These are phyloP conservation scores for Takifugu rubripes DNA, from an alignment of 2,797 vertebrate genomes.

Conservation along the genomic window DNA sequence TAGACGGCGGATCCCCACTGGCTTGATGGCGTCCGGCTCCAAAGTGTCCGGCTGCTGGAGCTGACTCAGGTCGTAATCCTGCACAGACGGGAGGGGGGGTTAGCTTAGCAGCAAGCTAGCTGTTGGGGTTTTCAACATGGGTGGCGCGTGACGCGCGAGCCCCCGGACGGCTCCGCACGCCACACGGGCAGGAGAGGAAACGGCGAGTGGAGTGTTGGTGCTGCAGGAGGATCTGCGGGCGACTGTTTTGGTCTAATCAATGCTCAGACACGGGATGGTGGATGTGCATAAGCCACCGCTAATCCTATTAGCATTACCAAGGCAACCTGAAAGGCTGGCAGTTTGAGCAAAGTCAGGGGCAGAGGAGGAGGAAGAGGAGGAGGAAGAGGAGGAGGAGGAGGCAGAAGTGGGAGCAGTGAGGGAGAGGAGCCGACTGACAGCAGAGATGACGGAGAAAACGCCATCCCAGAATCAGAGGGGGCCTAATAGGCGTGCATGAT, in stretches of 20 bases:
- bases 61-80: conserved; percentile 99
- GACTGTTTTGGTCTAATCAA: conserved; percentile 72
- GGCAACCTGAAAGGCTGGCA: conserved; percentile 72
- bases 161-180: conserved; percentile 63
- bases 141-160: conserved; percentile 59
- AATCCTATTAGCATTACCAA: conserved; percentile 80
- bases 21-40: conserved; percentile 91
- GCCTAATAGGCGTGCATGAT: conserved; percentile 74
- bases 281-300: conserved; percentile 74
- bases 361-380: conserved; percentile 21
- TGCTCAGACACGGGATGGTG: conserved; percentile 73
- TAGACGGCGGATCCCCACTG: conserved; percentile 90
- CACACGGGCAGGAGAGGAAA: conserved; percentile 51
- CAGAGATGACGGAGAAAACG: conserved; percentile 66
- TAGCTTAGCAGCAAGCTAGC: conserved; percentile 19
- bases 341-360: conserved; percentile 70
- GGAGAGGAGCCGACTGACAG: conserved; percentile 24
- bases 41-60: conserved; percentile 96
- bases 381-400: conserved; percentile 16
- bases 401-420: conserved; percentile 1
- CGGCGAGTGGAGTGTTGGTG: conserved; percentile 42
- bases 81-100: conserved; percentile 48
- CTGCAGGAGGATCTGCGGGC: conserved; percentile 60
- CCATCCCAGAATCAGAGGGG: conserved; percentile 59
- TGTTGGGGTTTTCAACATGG: conserved; percentile 33